Evolutionary conservation across 92 coral and sea anemone species (phyloP), one percentile per base, ranked within the genome.

Genomic region (Parazoanthus swiftii): DNA sequence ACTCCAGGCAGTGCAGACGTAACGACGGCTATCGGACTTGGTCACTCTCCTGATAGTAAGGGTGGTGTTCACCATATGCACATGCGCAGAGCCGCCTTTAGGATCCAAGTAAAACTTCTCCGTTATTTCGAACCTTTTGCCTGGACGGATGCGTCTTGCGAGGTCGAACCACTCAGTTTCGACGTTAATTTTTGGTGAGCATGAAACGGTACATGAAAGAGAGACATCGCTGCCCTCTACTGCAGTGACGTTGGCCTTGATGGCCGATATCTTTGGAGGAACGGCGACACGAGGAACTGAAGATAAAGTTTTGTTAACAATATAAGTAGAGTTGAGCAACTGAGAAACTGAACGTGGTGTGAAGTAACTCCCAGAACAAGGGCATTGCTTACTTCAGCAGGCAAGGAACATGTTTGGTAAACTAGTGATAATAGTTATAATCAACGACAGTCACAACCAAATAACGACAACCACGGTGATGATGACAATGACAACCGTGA

Each of bases 101-200:
- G 77, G 15, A 70, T 82, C 86, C 63, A 82, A n/a, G 58, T 82
- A 82, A 42, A 82, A 82, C 58, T 43, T 82, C 3, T 67, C 86
- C 5, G 36, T 68, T 25, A 67, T 39, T 21, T 42, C 10, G 15
- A 82, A 82, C 18, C 73, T 68, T 67, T 39, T 42, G 73, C 56
- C 48, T 10, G 56, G 8, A 15, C 58, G 76, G 29, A 82, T 67
- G 59, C 77, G 86, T 26, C 59, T 66, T 8, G 35, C n/a, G 35
- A 18, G 13, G 65, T 43, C n/a, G 42, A 68, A 68, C 86, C 86
- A 82, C 38, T 82, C 86, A 1, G 77, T 39, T n/a, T 42, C 58
- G 20, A 82, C 58, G 63, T 66, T 43, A 18, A n/a, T 33, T 43
- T 46, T 65, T 44, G 75, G 86, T 13, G 86, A 13, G 77, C 63